These are phyloP conservation scores for Shargacucullia verbasci DNA, from an alignment of 2,888 invertebrate genomes.

Conservation along the genomic window DNA sequence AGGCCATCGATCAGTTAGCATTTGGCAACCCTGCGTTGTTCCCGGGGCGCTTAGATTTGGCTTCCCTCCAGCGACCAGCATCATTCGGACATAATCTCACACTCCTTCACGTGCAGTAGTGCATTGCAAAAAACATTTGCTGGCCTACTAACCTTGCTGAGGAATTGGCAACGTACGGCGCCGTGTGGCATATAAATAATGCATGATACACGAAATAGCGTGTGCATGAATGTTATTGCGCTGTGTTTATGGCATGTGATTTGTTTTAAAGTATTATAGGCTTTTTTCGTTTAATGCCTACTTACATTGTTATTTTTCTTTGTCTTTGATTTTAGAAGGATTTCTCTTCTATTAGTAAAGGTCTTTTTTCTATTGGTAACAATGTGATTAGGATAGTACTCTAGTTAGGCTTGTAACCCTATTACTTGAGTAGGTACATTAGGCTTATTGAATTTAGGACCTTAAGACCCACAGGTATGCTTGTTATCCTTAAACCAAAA, in stretches of 20 bases:
- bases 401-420: no score
- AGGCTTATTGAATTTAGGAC: no score
- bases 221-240: constrained; percentile 19
- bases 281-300: background rate
- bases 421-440: no score
- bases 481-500: no score
- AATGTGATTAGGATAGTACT: no score
- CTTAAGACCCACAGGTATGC: no score
- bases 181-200: constrained; percentile 42
- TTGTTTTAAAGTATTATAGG: constrained; percentile 34
- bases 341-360: no score
- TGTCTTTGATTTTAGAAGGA: no score
- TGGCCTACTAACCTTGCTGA: constrained; percentile 56
- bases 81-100: constrained; percentile 69
- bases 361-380: no score
- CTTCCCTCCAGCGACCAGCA: constrained; percentile 66
- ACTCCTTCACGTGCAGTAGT: constrained; percentile 65
- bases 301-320: no score
- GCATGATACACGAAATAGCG: constrained; percentile 32
- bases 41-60: constrained; percentile 69
- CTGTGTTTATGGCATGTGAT: constrained; percentile 36
- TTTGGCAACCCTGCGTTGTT: constrained; percentile 67
- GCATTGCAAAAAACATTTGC: constrained; percentile 62
- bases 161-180: constrained; percentile 34
- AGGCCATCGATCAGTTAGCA: constrained; percentile 72